phyloP scores from a whole-genome alignment of 2,113 vertebrate genomes.

The Gopherus flavomarginatus region DNA sequence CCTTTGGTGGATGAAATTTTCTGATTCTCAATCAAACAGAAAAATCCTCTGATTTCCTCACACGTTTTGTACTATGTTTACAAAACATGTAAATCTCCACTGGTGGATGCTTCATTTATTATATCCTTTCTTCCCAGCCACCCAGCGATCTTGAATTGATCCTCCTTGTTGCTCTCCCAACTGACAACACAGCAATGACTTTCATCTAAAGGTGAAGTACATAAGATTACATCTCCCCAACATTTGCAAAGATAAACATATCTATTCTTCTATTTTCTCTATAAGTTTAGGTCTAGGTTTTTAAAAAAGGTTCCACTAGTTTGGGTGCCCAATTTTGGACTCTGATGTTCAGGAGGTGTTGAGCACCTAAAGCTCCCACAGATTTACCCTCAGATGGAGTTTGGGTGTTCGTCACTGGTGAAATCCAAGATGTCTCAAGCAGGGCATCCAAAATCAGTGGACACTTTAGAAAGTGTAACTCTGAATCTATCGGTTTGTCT shows the following conservation, averaged over 20 bases:
- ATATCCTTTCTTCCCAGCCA: background rate
- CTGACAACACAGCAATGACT: background rate
- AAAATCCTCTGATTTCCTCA: background rate
- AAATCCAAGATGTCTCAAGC: background rate
- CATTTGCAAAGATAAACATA: background rate
- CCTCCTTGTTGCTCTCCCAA: background rate
- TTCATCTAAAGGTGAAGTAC: background rate
- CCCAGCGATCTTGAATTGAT: background rate
- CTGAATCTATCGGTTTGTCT: background rate
- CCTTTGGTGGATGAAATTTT: background rate
- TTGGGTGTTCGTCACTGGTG: background rate
- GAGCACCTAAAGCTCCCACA: background rate
- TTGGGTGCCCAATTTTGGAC: background rate
- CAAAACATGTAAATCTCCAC: background rate
- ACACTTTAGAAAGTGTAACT: background rate
- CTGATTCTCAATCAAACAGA: background rate
- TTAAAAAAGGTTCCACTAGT: background rate
- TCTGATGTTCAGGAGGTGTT: rapidly evolving
- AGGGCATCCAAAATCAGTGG: background rate
- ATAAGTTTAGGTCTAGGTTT: background rate
- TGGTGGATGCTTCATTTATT: background rate
- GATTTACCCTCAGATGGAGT: background rate
- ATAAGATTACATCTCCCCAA: rapidly evolving
- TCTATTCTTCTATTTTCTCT: background rate
- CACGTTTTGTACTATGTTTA: background rate